Evolutionary conservation across 2,888 invertebrate species (phyloP), one percentile per base, ranked within the genome.

Genomic region (Orchesella flavescens): DNA sequence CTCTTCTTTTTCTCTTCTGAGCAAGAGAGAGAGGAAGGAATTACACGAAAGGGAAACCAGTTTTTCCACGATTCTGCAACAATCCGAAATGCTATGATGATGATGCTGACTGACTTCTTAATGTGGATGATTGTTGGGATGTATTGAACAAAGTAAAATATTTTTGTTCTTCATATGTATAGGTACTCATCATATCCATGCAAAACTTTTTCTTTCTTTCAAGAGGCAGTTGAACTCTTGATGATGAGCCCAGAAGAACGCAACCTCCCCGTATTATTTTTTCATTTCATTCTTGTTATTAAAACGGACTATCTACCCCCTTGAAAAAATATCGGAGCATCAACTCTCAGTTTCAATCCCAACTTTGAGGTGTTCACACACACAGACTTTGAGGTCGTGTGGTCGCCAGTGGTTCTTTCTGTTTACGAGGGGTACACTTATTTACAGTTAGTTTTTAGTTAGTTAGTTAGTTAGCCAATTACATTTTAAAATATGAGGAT

Each of bases 11-110:
- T 34, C 34, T 34, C 34, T 34, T 4, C 34, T 34, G 34, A 34
- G 34, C 34, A 2, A 34, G 34, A 34, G 7, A 4, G 3, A 34
- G 34, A 19, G 57, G 57, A 44, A 77, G 66, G 68, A 75, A 75
- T 63, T 74, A 74, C 76, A 76, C 66, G 78, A 78, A 78, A 78
- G 78, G 78, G 78, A 78, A 78, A 78, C 78, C 78, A 78, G 78
- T 78, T 78, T 78, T 78, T 78, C 78, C 46, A 71, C 71, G 78
- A 69, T 77, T 77, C 69, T 77, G 68, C 68, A 77, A 59, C 49
- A 71, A 78, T 63, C 78, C 61, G 78, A 34, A n/a, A n/a, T n/a
- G n/a, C n/a, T n/a, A n/a, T n/a, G n/a, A n/a, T n/a, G n/a, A n/a
- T n/a, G n/a, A 4, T 34, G 34, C 34, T 34, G 34, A 34, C 34